Evolutionary conservation across 2,888 invertebrate genomes (phyloP).

Genomic region (Cheilosia urbana): DNA sequence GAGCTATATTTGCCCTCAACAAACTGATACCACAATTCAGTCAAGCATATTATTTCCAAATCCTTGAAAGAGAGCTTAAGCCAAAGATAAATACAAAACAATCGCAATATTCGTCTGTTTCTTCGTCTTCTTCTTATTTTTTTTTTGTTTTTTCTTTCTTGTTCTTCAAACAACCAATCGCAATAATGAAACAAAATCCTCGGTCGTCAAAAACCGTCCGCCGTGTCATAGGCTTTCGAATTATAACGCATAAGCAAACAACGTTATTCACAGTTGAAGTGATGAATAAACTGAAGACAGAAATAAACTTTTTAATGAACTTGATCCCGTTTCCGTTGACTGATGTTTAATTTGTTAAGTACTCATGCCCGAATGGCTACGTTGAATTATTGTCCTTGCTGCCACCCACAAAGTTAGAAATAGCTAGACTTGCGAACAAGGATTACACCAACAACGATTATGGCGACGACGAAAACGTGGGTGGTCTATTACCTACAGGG

Average conservation of each 20-base stretch:
- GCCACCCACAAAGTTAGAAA: not conserved
- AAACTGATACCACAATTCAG: slow-evolving; percentile 3
- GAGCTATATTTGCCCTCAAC: slow-evolving; percentile 3
- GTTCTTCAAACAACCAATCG: not conserved
- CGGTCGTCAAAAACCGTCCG: not conserved
- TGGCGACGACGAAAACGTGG: not conserved
- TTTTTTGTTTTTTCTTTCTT: too few species aligned
- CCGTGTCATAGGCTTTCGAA: slow-evolving; percentile 11
- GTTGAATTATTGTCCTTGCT: slow-evolving; percentile 3
- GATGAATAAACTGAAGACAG: slow-evolving; percentile 48
- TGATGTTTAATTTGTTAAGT: slow-evolving; percentile 38
- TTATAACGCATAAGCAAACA: slow-evolving; percentile 52
- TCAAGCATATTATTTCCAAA: slow-evolving; percentile 1
- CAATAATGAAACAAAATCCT: slow-evolving; percentile 13
- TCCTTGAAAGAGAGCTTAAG: slow-evolving; percentile 16
- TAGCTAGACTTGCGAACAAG: too few species aligned
- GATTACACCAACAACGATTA: too few species aligned
- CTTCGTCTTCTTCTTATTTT: not conserved
- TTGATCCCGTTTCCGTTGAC: slow-evolving; percentile 37
- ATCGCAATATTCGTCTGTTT: not conserved
- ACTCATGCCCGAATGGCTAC: slow-evolving; percentile 36
- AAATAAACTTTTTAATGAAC: slow-evolving; percentile 65
- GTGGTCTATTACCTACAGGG: slow-evolving; percentile 16
- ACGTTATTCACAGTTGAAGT: slow-evolving; percentile 56
- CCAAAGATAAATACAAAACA: slow-evolving; percentile 29